These are phyloP conservation scores for Polymixis lichenea DNA, from an alignment of 2,888 invertebrate genomes.

Conservation along the genomic window DNA sequence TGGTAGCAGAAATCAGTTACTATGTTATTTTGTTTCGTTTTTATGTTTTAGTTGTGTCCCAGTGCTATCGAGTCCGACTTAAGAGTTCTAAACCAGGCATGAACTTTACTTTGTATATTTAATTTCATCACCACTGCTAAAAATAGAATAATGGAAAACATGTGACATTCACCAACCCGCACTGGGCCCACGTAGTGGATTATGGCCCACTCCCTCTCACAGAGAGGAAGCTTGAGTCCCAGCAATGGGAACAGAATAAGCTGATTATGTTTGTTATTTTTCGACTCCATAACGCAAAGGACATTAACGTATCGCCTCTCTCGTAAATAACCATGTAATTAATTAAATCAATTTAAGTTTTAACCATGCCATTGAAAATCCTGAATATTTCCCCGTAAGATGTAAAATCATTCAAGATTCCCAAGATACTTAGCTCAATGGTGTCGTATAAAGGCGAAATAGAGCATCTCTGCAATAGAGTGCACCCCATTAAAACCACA, in stretches of 20 bases:
- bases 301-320: neutral
- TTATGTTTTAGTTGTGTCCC: no score
- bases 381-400: constrained; percentile 32
- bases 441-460: constrained; percentile 76
- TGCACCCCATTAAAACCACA: constrained; percentile 88
- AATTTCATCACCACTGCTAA: no score
- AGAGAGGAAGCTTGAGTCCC: no score
- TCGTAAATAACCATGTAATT: constrained; percentile 2
- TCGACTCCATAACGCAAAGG: neutral
- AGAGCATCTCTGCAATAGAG: constrained; percentile 83
- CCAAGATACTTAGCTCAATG: constrained; percentile 76
- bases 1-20: neutral
- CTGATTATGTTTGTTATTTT: neutral
- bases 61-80: no score
- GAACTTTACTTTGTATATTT: no score
- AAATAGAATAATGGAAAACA: no score
- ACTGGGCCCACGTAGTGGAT: no score
- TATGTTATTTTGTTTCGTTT: neutral
- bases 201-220: no score
- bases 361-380: constrained; percentile 10
- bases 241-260: no score
- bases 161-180: no score
- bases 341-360: constrained; percentile 43
- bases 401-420: constrained; percentile 64
- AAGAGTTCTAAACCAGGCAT: no score